Evolutionary conservation across 1,140 invertebrate genomes (phyloP), one percentile per base, ranked within the genome.

Genomic region (Zaprionus davidi): DNA sequence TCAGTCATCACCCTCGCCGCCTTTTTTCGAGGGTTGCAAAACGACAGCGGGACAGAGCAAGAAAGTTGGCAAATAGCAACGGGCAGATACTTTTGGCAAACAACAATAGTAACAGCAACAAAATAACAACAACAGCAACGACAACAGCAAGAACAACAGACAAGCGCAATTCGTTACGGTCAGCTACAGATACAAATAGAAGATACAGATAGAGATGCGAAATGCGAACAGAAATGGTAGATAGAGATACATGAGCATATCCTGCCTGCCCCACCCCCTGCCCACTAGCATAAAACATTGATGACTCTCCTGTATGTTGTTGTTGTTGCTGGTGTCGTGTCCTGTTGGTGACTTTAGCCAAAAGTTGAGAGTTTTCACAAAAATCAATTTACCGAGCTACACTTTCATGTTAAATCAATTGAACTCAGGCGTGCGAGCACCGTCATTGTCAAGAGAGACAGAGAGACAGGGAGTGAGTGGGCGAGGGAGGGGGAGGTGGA

Each of bases 321-420:
- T 36, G 64, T 38, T 55, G 82, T 66, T 76, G 76, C 62, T 68
- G 75, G 71, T 68, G 72, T 81, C 75, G 38, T 46, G 41, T 46
- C n/a, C 41, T 46, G 41, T 34, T 66, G 63, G 44, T 17, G 51
- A 58, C 53, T 70, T 60, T 17, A 20, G 22, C 65, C 58, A 86
- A 73, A 86, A 77, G 83, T 85, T 71, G 76, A 75, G 75, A 79
- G 71, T 77, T 85, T 90, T 79, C 73, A 82, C 72, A 75, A 74
- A 90, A 90, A 85, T 85, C 85, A 90, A 85, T 90, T 90, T 85
- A 90, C 63, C 76, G 36, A 80, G 85, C 86, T 90, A 82, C 86
- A 90, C 82, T 90, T 90, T 90, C 81, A 90, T 90, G 85, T 90
- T 90, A 90, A 90, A 90, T 90, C 85, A 90, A 90, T 90, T 90